phyloP scores from a whole-genome alignment of 2,888 invertebrate species.

The Pterostichus niger region DNA sequence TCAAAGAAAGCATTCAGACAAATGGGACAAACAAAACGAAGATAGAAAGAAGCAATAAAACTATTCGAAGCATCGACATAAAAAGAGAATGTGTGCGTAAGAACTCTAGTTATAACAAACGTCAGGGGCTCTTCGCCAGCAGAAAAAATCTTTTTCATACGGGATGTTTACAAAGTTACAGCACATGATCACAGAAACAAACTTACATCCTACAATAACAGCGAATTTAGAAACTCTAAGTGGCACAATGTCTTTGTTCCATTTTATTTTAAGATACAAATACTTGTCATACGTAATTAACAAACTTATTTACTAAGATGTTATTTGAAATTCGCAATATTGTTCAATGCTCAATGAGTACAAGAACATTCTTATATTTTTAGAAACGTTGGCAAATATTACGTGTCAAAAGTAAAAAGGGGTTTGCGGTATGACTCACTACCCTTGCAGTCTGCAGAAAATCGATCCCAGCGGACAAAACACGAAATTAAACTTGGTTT shows the following conservation, averaged over 20 bases:
- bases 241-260: conserved; percentile 43
- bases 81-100: conserved; percentile 29
- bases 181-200: conserved; percentile 22
- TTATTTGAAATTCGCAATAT: conserved; percentile 3
- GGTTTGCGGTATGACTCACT: conserved; percentile 61
- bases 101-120: conserved; percentile 7
- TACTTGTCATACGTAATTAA: background rate
- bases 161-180: conserved; percentile 61
- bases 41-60: conserved; percentile 47
- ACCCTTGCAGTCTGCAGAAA: conserved; percentile 55
- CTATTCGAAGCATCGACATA: conserved; percentile 30
- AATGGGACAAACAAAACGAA: conserved; percentile 38
- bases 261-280: conserved; percentile 42
- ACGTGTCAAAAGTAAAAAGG: conserved; percentile 53
- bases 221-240: conserved; percentile 20
- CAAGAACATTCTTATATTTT: conserved; percentile 38
- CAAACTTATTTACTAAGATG: conserved; percentile 13
- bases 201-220: conserved; percentile 39
- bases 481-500: conserved; percentile 17
- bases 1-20: conserved; percentile 41
- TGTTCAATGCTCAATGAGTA: conserved; percentile 15
- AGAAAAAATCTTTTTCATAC: conserved; percentile 45
- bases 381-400: conserved; percentile 35
- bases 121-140: conserved; percentile 3
- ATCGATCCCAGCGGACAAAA: conserved; percentile 43